A percentile compares a stretch with the other conserved stretches of the same genome.
Evolutionary conservation across 2,888 invertebrate genomes (phyloP).

Genomic region (Cheilosia vernalis): DNA sequence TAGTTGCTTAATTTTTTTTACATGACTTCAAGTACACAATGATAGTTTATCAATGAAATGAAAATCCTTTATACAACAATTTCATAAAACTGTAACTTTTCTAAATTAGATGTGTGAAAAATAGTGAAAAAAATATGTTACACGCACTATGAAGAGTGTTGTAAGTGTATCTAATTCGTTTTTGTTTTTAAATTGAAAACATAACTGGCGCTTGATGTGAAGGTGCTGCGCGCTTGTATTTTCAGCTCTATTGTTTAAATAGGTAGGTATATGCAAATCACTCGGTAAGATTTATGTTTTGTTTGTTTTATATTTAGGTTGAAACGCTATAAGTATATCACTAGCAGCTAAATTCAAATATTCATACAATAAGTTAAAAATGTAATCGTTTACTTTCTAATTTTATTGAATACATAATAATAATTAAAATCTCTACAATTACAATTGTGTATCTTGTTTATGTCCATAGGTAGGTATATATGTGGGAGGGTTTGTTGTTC

Average conservation of each 20-base stretch:
- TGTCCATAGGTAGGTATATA: background rate
- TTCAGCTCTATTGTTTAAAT: slow-evolving; percentile 3
- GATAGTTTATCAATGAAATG: slow-evolving; percentile 15
- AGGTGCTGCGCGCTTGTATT: background rate
- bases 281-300: slow-evolving; percentile 18
- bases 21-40: slow-evolving; percentile 21
- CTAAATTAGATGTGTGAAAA: slow-evolving; percentile 33
- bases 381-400: slow-evolving; percentile 59
- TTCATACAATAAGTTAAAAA: slow-evolving; percentile 71
- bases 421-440: slow-evolving; percentile 67
- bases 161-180: background rate
- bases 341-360: slow-evolving; percentile 70
- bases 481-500: slow-evolving; percentile 59
- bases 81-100: slow-evolving; percentile 17
- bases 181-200: slow-evolving; percentile 12
- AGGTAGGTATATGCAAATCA: slow-evolving; percentile 33
- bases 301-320: slow-evolving; percentile 16
- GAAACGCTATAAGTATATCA: slow-evolving; percentile 55
- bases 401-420: slow-evolving; percentile 50
- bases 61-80: slow-evolving; percentile 49
- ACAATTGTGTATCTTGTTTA: slow-evolving; percentile 47
- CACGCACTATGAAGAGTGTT: background rate
- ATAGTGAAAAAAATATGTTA: slow-evolving; percentile 47
- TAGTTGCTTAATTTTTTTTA: slow-evolving; percentile 5
- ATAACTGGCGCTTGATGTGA: slow-evolving; percentile 1